Evolutionary conservation across 2,113 vertebrate species (phyloP).

Genomic region (Pterocles orientalis): DNA sequence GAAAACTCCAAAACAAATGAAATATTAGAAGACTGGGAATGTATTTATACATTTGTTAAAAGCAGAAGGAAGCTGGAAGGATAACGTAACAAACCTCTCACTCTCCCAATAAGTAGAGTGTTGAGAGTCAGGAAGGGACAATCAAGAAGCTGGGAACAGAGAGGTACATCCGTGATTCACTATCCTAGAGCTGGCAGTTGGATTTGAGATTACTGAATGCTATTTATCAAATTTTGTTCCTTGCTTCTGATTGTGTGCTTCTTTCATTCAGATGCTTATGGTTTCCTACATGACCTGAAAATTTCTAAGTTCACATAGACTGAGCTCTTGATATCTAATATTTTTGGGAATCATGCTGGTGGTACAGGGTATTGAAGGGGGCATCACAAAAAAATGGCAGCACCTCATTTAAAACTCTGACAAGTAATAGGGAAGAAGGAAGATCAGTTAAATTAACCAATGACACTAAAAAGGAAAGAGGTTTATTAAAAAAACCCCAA

Average conservation of each 20-base stretch:
- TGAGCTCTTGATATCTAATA: neutral
- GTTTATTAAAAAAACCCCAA: neutral
- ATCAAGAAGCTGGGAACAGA: neutral
- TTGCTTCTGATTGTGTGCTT: neutral
- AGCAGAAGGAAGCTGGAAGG: neutral
- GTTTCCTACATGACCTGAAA: neutral
- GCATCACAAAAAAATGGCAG: neutral
- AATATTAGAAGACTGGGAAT: neutral
- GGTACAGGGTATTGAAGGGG: neutral
- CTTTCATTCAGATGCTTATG: neutral
- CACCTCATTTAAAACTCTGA: neutral
- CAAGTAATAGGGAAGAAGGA: neutral
- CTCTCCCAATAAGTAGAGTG: neutral
- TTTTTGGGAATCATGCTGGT: neutral
- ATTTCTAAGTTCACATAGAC: neutral
- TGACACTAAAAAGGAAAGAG: neutral
- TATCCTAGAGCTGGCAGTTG: neutral
- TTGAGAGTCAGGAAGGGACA: constrained; percentile 7
- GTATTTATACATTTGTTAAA: neutral
- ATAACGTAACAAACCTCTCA: neutral
- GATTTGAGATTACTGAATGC: constrained; percentile 13
- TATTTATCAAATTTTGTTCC: neutral
- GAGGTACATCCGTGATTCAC: neutral
- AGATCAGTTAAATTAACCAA: neutral
- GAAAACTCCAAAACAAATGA: constrained; percentile 1